phyloP scores from a whole-genome alignment of 2,797 vertebrate genomes.

The Philypnodon macrostomus region DNA sequence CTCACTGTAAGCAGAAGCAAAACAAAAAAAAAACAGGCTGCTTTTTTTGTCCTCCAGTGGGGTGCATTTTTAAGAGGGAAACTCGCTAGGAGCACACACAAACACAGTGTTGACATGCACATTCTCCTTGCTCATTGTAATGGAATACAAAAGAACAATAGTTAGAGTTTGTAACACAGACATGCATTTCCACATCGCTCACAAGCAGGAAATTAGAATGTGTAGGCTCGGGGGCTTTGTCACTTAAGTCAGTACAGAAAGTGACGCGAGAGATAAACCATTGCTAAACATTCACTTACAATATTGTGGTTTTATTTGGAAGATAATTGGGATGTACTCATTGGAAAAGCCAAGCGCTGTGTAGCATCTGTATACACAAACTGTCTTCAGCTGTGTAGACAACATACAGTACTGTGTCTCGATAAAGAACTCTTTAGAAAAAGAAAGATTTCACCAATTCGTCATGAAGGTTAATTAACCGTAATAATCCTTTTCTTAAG shows the following conservation, averaged over 20 bases:
- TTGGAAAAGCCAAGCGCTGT: conserved; percentile 9
- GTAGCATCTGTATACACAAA: conserved; percentile 4
- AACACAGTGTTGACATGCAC: conserved; percentile 57
- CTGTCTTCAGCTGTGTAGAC: neutral
- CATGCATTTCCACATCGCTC: conserved; percentile 36
- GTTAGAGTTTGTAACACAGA: conserved; percentile 41
- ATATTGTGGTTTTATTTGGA: neutral
- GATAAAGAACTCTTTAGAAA: conserved; percentile 3
- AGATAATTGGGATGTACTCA: conserved; percentile 13
- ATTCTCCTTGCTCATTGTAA: conserved; percentile 49
- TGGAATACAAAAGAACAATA: conserved; percentile 46
- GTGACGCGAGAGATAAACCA: conserved; percentile 11
- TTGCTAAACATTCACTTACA: conserved; percentile 12
- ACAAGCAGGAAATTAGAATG: conserved; percentile 38
- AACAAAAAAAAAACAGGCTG: conserved; percentile 48
- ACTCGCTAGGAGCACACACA: conserved; percentile 52
- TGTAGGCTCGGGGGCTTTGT: conserved; percentile 27
- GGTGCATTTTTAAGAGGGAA: conserved; percentile 51
- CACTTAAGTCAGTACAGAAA: conserved; percentile 17
- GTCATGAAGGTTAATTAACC: conserved; percentile 1
- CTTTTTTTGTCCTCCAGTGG: conserved; percentile 40
- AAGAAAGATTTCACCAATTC: neutral
- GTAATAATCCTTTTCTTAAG: neutral
- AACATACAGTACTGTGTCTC: neutral
- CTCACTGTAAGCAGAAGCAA: conserved; percentile 69